phyloP scores from a whole-genome alignment of 2,888 invertebrate genomes.

The Glyphotaelius pellucidus region DNA sequence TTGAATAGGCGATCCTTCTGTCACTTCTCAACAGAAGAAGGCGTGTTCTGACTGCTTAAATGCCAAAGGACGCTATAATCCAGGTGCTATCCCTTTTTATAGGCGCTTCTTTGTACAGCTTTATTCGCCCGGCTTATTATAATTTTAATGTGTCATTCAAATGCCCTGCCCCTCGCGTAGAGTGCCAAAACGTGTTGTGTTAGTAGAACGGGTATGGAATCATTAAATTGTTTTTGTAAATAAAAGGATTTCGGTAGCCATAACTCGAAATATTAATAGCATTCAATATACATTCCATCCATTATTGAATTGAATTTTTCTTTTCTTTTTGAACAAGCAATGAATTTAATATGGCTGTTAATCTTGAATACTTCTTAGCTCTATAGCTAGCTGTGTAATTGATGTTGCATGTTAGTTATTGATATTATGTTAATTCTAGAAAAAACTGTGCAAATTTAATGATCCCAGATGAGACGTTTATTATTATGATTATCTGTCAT shows the following conservation, averaged over 20 bases:
- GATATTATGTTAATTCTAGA: not conserved
- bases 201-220: not conserved
- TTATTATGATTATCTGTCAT: not conserved
- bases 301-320: too few relatives aligned
- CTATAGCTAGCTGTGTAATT: not conserved
- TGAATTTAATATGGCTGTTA: too few relatives aligned
- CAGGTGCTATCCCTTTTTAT: constrained; percentile 46
- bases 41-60: constrained; percentile 31
- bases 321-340: too few relatives aligned
- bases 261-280: too few relatives aligned
- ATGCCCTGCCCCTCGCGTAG: not conserved
- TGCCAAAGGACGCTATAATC: constrained; percentile 30
- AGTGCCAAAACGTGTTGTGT: not conserved
- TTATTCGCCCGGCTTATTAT: constrained; percentile 7
- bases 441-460: not conserved
- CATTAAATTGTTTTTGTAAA: not conserved
- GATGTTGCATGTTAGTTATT: not conserved
- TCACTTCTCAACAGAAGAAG: constrained; percentile 16
- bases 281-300: too few relatives aligned
- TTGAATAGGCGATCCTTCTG: constrained; percentile 9
- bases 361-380: not conserved
- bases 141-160: constrained; percentile 35
- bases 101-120: constrained; percentile 14
- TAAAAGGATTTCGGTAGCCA: not conserved
- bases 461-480: not conserved